Evolutionary conservation across 2,113 vertebrate genomes (phyloP), one percentile per base, ranked within the genome.

Genomic region (Phyllostomus hastatus): DNA sequence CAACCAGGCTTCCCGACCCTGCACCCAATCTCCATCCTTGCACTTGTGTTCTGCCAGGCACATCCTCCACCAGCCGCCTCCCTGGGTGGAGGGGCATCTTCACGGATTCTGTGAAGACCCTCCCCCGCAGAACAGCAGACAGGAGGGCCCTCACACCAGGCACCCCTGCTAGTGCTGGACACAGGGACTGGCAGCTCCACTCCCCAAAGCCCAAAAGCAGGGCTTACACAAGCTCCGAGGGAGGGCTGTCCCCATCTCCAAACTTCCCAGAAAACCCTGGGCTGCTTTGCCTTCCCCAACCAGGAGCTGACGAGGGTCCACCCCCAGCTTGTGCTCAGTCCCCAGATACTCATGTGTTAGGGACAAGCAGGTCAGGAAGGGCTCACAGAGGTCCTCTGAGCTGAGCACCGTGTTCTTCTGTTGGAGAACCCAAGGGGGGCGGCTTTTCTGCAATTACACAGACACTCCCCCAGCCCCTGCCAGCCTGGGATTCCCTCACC

Each of bases 1-100:
- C 96, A 94, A 94, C 95, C 70, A 90, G 86, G 59, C 69, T 90
- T 95, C 70, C 90, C 7, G 35, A 95, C 70, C 90, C 83, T 20
- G 43, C 26, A 14, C 19, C n/a, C 84, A 20, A 41, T 79, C 94
- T 50, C 54, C 33, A 15, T 19, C 38, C 46, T 33, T 4, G 17
- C 5, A 43, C n/a, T 5, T 10, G 5, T 1, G 3, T n/a, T 48
- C 78, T 76, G n/a, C 10, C 20, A 91, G 48, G 46, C 11, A 26
- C 52, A 50, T 41, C 82, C 52, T 69, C 52, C 26, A 48, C 70
- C 1, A 2, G 50, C 88, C 28, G 54, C 73, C n/a, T 46, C 73
- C 1, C 1, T 1, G 20, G 8, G 7, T 4, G 33, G 59, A 78
- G 48, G 16, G 0, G 31, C 28, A 5, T 38, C 54, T 57, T 76